phyloP scores from a whole-genome alignment of 1,140 invertebrate genomes.

The Stegodyphus dumicola region DNA sequence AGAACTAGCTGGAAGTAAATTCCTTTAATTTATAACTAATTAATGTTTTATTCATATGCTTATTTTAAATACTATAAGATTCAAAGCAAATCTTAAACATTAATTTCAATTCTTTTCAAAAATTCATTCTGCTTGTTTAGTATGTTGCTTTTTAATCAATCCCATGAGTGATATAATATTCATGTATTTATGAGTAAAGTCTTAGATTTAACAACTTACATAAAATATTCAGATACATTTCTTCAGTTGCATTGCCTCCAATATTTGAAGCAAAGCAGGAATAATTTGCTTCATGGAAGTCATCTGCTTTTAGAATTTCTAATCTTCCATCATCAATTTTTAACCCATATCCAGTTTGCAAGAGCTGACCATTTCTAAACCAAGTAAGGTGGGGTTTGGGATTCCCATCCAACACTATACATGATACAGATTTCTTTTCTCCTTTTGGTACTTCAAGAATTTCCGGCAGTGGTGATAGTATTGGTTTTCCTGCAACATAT shows the following conservation, averaged over 20 bases:
- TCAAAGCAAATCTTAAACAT: no score
- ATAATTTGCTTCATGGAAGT: conserved; percentile 68
- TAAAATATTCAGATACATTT: conserved; percentile 67
- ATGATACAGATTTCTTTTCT: conserved; percentile 13
- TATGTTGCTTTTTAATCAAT: no score
- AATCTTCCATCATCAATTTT: conserved; percentile 27
- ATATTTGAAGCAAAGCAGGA: conserved; percentile 69
- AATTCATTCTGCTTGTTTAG: no score
- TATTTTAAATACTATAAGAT: no score
- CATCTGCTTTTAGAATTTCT: conserved; percentile 30
- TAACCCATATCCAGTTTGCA: conserved; percentile 31
- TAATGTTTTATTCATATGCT: no score
- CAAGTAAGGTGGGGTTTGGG: conserved; percentile 59
- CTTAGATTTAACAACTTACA: conserved; percentile 64
- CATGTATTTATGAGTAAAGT: no score
- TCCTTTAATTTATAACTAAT: no score
- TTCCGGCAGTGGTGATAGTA: conserved; percentile 26
- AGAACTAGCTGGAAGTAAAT: no score
- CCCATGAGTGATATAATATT: no score
- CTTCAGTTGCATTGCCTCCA: conserved; percentile 69
- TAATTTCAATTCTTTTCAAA: no score
- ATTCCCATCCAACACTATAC: conserved; percentile 54
- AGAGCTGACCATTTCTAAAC: conserved; percentile 56
- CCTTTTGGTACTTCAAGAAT: conserved; percentile 24
- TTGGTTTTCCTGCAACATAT: conserved; percentile 12